phyloP scores from a whole-genome alignment of 2,113 vertebrate genomes.

The Carassius carassius region DNA sequence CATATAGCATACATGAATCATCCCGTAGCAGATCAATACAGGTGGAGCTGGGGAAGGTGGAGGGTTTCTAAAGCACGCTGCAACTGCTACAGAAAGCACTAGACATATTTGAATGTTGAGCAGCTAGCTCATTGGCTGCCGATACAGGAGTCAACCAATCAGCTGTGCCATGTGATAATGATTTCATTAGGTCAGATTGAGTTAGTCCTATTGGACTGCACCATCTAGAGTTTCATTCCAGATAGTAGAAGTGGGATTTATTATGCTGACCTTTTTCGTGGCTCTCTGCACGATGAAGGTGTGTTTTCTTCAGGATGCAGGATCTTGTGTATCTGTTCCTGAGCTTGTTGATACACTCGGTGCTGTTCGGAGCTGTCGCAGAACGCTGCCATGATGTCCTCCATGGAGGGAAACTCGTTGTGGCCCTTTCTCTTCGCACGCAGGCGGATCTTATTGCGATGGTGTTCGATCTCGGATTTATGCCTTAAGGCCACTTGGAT shows the following conservation, averaged over 20 bases:
- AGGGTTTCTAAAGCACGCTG: too few species aligned
- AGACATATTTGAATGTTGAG: too few species aligned
- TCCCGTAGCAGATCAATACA: too few species aligned
- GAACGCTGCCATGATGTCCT: conserved; percentile 86
- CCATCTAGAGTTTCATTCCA: too few species aligned
- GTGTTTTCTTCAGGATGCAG: conserved; percentile 83
- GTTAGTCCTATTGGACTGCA: too few species aligned
- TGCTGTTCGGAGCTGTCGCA: conserved; percentile 87
- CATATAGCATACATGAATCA: too few species aligned
- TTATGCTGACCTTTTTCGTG: conserved; percentile 79
- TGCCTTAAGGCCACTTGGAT: conserved; percentile 92
- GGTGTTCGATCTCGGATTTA: conserved; percentile 96
- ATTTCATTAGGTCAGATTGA: too few species aligned
- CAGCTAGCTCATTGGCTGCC: too few species aligned
- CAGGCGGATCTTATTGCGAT: conserved; percentile 94
- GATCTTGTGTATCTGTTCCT: conserved; percentile 97
- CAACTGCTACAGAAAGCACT: too few species aligned
- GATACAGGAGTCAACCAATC: too few species aligned
- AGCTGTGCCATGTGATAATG: too few species aligned
- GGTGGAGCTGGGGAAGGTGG: too few species aligned
- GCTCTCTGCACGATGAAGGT: conserved; percentile 78
- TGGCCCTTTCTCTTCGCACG: conserved; percentile 93
- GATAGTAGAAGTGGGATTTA: not conserved
- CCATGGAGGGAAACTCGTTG: conserved; percentile 95
- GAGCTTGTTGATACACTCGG: conserved; percentile 89